phyloP scores from a whole-genome alignment of 2,797 vertebrate species.

The Betta splendens region DNA sequence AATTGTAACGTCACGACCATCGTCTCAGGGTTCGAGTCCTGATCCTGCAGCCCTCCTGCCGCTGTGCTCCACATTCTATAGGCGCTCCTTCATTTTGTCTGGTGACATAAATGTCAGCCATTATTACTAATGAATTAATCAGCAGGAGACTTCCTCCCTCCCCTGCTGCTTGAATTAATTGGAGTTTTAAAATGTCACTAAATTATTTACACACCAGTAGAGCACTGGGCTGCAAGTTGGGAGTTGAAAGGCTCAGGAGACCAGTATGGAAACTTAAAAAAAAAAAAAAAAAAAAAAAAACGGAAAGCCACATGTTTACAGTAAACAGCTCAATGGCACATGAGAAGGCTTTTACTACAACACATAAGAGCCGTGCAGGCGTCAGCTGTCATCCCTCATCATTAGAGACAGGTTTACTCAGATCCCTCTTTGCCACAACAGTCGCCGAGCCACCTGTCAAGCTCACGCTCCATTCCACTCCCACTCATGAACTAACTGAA shows the following conservation, averaged over 20 bases:
- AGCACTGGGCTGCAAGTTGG: slow-evolving; percentile 36
- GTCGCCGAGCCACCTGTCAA: too few relatives aligned
- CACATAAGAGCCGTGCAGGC: too few relatives aligned
- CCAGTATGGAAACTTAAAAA: background rate
- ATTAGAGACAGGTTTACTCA: too few relatives aligned
- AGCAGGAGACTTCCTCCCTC: slow-evolving; percentile 70
- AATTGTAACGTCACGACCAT: background rate
- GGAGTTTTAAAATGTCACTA: slow-evolving; percentile 75
- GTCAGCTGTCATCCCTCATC: too few relatives aligned
- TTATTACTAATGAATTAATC: slow-evolving; percentile 79
- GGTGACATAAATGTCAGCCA: slow-evolving; percentile 78
- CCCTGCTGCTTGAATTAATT: slow-evolving; percentile 81
- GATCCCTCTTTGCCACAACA: too few relatives aligned
- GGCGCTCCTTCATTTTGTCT: slow-evolving; percentile 44
- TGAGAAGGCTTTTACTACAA: too few relatives aligned
- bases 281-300: background rate
- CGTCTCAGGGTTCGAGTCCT: background rate
- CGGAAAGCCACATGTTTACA: background rate
- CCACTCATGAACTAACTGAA: too few relatives aligned
- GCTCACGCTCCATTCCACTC: too few relatives aligned
- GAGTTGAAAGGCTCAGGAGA: slow-evolving; percentile 54
- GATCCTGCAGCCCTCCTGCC: background rate
- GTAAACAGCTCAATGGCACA: too few relatives aligned
- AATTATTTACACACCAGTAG: slow-evolving; percentile 81
- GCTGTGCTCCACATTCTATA: slow-evolving; percentile 26